Conservation (phyloP, 2,113 vertebrate species). For the Archocentrus centrarchus region DNA sequence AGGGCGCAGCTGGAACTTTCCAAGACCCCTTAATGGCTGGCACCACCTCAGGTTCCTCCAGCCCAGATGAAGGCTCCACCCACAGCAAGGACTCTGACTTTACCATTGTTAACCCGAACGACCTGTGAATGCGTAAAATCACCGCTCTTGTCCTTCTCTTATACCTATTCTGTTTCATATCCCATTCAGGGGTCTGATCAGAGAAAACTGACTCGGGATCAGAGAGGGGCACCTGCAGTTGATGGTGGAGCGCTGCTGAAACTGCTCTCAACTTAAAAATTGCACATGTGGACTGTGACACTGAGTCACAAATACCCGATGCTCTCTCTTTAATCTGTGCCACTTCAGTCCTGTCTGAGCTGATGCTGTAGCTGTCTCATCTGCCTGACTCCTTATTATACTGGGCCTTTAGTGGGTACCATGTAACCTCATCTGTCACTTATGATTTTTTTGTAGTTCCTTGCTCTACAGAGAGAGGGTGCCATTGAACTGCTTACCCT, state of each 20-base stretch:
- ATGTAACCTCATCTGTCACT: conserved; percentile 4
- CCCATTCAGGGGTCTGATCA: conserved; percentile 7
- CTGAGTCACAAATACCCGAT: conserved; percentile 39
- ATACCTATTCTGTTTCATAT: neutral
- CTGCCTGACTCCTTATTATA: conserved; percentile 30
- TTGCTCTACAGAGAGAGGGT: conserved; percentile 40
- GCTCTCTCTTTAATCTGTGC: conserved; percentile 53
- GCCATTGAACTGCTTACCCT: conserved; percentile 40
- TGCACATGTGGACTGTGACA: conserved; percentile 71
- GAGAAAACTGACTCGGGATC: conserved; percentile 31
- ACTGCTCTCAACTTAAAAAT: conserved; percentile 49
- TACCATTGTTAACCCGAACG: conserved; percentile 94
- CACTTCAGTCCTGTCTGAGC: conserved; percentile 54
- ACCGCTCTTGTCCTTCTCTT: neutral
- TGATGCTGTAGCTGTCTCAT: conserved; percentile 58
- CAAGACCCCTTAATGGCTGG: conserved; percentile 89
- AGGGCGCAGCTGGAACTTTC: conserved; percentile 80
- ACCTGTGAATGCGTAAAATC: conserved; percentile 76
- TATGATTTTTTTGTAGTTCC: conserved; percentile 27
- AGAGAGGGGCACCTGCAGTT: neutral
- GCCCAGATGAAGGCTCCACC: conserved; percentile 93
- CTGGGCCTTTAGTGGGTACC: conserved; percentile 4
- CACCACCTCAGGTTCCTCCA: conserved; percentile 88
- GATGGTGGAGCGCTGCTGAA: neutral
- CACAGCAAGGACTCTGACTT: conserved; percentile 99